Evolutionary conservation across 2,797 vertebrate genomes (phyloP).

Genomic region (Diplodus puntazzo): DNA sequence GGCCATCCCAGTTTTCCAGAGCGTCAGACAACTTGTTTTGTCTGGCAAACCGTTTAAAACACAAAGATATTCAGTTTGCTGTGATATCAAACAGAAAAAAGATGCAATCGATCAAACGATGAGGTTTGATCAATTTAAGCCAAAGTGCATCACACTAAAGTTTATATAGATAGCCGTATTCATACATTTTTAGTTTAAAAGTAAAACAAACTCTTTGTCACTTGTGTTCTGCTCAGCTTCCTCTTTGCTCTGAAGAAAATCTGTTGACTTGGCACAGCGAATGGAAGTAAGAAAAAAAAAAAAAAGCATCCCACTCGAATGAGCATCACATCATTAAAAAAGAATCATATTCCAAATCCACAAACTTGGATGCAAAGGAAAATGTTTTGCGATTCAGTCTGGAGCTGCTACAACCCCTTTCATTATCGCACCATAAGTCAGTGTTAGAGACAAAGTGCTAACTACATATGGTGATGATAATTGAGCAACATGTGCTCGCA

Average conservation of each 20-base stretch:
- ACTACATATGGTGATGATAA: slow-evolving; percentile 53
- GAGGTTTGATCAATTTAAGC: too few relatives aligned
- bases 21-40: neutral
- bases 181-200: neutral
- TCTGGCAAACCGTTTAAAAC: neutral
- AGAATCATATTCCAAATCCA: slow-evolving; percentile 3
- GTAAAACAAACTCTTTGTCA: too few relatives aligned
- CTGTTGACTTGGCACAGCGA: neutral
- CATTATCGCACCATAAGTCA: slow-evolving; percentile 8
- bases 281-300: neutral
- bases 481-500: slow-evolving; percentile 39
- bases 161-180: neutral
- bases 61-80: neutral
- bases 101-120: neutral
- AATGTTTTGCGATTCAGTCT: slow-evolving; percentile 4
- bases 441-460: slow-evolving; percentile 1
- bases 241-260: slow-evolving; percentile 10
- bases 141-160: neutral
- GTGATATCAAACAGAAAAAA: neutral
- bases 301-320: neutral
- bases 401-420: slow-evolving; percentile 21
- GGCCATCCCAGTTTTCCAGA: too few relatives aligned
- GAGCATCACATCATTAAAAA: neutral
- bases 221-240: neutral
- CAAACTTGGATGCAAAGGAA: slow-evolving; percentile 23